Evolutionary conservation across 2,888 invertebrate species (phyloP), one percentile per base, ranked within the genome.

Genomic region (Philopedon plagiatum): DNA sequence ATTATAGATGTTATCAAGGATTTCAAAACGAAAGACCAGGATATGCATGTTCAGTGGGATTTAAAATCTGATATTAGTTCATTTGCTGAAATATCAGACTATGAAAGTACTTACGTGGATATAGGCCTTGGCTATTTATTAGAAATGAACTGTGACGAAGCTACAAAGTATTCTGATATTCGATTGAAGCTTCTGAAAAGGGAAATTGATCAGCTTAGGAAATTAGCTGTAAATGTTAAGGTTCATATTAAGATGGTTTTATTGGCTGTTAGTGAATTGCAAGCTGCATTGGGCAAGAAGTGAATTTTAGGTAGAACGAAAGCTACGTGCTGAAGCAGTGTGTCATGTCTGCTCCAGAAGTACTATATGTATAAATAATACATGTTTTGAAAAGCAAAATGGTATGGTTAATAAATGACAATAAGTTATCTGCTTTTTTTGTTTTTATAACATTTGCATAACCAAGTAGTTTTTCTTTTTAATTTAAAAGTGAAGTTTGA

Each of bases 191-290:
- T 82, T 26, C 71, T 85, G 54, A 79, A 82, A 60, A 82, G 80
- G 69, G 83, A 86, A 78, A 83, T 85, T 65, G 80, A 81, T 7
- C 85, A 85, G 76, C 80, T 81, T 68, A 77, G 84, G 74, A 78
- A 83, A 67, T 75, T 85, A 44, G 85, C 85, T 62, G 83, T 84
- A 37, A 77, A 84, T 68, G 81, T 86, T 51, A 86, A 86, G 74
- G 84, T 84, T 19, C 83, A 85, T 75, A 85, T 86, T 71, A 86
- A 86, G 75, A 76, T 85, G 75, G 81, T 82, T 49, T 77, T 86
- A 26, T 78, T 86, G 72, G 86, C 84, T 18, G 82, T 86, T 13
- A 81, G 81, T 78, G 85, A 86, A 77, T 75, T 86, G 66, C 80
- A 81, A 65, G 56, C 69, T 4, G 76, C 77, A 23, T 66, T 77